Evolutionary conservation across 2,113 vertebrate genomes (phyloP), one percentile per base, ranked within the genome.

Genomic region (Butorides virescens): DNA sequence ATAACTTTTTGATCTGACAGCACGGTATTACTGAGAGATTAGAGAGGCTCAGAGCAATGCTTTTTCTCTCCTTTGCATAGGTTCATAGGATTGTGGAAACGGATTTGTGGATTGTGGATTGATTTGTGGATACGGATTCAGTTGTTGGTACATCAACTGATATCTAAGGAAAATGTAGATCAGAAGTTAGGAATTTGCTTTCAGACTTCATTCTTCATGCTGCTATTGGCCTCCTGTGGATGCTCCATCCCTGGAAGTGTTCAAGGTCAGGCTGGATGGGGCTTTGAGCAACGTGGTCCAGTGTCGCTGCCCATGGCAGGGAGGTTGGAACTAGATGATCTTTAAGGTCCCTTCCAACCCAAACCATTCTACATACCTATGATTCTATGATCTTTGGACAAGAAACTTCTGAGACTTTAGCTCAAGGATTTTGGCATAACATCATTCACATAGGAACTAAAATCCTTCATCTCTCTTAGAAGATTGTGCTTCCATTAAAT

Each of bases 1-100:
- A 90, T 94, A 96, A 89, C 82, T 93, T 97, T 90, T 78, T 63
- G 46, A 86, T 96, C 76, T 95, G 86, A 87, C 83, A 95, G 30
- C 50, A 75, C 27, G 68, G 55, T 91, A 78, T 86, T 93, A 75
- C 77, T 92, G 88, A 93, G 95, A 95, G 81, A 89, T 85, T 85
- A 58, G 39, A 62, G 95, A 89, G 49, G 78, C 92, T 93, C 94
- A 95, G 47, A 94, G 55, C 73, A 93, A 92, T 88, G 75, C 44
- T 90, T 95, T 81, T 71, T 86, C 70, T 95, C 61, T 74, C 62
- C n/a, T n/a, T n/a, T n/a, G n/a, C n/a, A n/a, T n/a, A n/a, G n/a
- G n/a, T n/a, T n/a, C n/a, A n/a, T n/a, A n/a, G n/a, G n/a, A n/a
- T n/a, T n/a, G n/a, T n/a, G n/a, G n/a, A n/a, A n/a, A n/a, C n/a